A percentile compares a stretch with the other conserved stretches of the same genome.
Conservation (phyloP, 37 sponge, comb jelly and placozoan genomes). For the Corticium candelabrum region DNA sequence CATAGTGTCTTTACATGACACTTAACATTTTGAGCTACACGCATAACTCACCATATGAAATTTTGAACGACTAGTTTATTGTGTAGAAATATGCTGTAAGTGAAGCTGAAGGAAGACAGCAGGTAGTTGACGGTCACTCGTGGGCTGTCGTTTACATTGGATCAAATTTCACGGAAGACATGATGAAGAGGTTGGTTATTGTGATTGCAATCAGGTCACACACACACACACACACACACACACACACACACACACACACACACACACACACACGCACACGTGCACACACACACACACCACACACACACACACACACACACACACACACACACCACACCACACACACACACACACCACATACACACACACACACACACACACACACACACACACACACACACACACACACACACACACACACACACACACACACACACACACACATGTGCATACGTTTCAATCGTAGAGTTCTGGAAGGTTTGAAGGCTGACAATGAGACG, state of each 20-base stretch:
- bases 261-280: neutral
- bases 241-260: slow-evolving; percentile 5
- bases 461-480: neutral
- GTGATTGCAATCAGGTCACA: neutral
- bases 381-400: slow-evolving; percentile 5
- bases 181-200: neutral
- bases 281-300: no score
- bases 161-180: neutral
- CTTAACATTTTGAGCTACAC: no score
- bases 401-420: slow-evolving; percentile 5
- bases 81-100: no score
- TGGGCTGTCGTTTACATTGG: slow-evolving; percentile 43
- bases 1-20: no score
- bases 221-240: neutral
- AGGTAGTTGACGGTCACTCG: slow-evolving; percentile 43
- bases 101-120: slow-evolving; percentile 29
- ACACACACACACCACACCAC: no score
- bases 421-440: neutral
- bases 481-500: neutral
- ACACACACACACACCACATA: no score
- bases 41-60: no score
- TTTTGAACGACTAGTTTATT: no score
- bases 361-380: neutral
- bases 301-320: no score
- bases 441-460: neutral